Conservation (phyloP, 2,797 vertebrate genomes). For the Heterohyrax brucei region DNA sequence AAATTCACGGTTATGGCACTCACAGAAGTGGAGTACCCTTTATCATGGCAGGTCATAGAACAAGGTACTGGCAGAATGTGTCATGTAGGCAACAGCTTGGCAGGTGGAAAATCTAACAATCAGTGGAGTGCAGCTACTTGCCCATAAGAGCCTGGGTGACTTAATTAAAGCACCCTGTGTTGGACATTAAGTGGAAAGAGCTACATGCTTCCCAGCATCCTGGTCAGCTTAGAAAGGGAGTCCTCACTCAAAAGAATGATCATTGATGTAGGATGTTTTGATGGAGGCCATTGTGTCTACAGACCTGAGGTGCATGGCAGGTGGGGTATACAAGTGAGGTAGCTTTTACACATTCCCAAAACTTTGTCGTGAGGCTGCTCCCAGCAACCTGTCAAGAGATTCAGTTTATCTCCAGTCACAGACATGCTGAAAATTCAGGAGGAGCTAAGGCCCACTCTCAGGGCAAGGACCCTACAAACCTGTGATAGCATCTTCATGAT, state of each 20-base stretch:
- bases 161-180: background rate
- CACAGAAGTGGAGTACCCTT: too few species aligned
- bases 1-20: accelerated
- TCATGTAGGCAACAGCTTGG: too few species aligned
- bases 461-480: background rate
- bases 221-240: background rate
- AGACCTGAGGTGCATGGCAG: background rate
- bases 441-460: too few species aligned
- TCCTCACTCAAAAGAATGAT: background rate
- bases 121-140: background rate
- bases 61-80: background rate
- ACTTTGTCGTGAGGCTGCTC: too few species aligned
- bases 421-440: too few species aligned
- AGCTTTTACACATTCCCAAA: too few species aligned
- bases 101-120: too few species aligned
- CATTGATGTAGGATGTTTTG: background rate
- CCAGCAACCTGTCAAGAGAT: background rate
- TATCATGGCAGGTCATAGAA: background rate
- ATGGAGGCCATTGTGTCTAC: too few species aligned
- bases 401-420: background rate
- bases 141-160: background rate
- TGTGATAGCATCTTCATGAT: background rate
- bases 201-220: background rate
- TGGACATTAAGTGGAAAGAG: background rate
- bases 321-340: background rate